Percentiles rank a stretch among this genome's conserved stretches.
Conservation (phyloP, 2,888 invertebrate genomes). For the Microplitis deprimator region DNA sequence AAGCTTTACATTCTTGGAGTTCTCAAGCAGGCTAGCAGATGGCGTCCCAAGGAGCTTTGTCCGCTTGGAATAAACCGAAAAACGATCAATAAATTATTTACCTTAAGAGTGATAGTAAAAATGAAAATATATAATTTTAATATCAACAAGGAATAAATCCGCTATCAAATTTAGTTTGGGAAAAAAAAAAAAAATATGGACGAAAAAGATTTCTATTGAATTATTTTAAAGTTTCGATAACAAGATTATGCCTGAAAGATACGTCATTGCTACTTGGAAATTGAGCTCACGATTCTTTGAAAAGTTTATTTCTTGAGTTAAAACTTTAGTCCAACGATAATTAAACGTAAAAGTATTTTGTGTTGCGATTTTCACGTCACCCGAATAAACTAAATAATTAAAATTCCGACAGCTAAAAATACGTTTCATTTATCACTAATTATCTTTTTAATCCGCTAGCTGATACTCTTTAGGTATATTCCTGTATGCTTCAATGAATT, state of each 20-base stretch:
- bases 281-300: neutral
- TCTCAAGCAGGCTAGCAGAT: neutral
- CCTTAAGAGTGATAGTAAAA: neutral
- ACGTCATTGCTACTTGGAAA: neutral
- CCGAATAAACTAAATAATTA: neutral
- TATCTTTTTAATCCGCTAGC: neutral
- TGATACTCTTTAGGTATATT: neutral
- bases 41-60: slow-evolving; percentile 16
- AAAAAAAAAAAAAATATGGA: neutral
- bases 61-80: neutral
- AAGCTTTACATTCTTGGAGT: slow-evolving; percentile 5
- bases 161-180: too few relatives aligned
- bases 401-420: neutral
- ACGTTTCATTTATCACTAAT: neutral
- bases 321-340: neutral
- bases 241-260: neutral
- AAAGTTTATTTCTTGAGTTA: neutral
- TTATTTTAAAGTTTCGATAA: neutral
- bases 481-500: neutral
- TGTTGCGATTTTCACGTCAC: neutral
- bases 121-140: neutral
- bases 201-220: neutral
- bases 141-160: too few relatives aligned
- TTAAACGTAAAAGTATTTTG: neutral
- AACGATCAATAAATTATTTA: neutral